Evolutionary conservation across 2,797 vertebrate genomes (phyloP).

Genomic region (Sebastes aleutianus): DNA sequence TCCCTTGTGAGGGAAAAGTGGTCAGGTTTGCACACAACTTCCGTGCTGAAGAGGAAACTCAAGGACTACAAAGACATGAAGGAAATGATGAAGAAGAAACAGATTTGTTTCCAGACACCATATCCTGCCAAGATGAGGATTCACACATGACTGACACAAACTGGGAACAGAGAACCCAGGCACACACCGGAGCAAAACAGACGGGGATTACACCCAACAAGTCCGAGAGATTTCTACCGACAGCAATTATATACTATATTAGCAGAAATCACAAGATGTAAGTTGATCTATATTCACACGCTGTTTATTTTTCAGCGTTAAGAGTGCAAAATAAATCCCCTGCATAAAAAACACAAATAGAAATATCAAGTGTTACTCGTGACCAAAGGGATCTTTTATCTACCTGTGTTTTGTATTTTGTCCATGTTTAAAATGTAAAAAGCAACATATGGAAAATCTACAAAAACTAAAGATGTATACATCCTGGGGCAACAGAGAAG

Average conservation of each 20-base stretch:
- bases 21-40: neutral
- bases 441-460: neutral
- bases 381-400: too few species aligned
- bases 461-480: too few species aligned
- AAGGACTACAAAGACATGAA: neutral
- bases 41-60: neutral
- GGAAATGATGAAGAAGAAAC: neutral
- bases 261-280: neutral
- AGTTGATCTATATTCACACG: neutral
- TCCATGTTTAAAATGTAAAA: neutral
- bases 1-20: neutral
- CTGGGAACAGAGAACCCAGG: neutral
- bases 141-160: neutral
- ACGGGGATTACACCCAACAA: neutral
- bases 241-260: neutral
- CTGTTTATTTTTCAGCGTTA: neutral
- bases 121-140: constrained; percentile 4
- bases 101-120: neutral
- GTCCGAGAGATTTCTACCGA: neutral
- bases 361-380: neutral
- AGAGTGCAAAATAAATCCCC: neutral
- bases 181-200: neutral
- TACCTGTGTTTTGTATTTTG: neutral
- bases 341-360: neutral
- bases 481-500: too few species aligned